Base-by-base conservation (phyloP, 1,140 invertebrate species). In the Panulirus ornatus region DNA sequence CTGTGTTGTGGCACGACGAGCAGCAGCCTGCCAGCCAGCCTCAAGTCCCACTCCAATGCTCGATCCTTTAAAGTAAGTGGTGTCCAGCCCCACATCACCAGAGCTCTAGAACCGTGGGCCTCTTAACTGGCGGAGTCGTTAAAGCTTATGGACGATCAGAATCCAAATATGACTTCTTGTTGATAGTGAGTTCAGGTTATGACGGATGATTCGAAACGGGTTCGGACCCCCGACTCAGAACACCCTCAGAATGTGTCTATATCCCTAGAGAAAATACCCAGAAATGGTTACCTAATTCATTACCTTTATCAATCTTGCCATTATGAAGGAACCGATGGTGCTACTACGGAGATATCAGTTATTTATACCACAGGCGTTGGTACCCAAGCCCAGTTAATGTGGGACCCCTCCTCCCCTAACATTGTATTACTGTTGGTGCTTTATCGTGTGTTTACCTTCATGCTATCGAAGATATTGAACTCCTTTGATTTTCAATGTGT, bases 251-350 rank as follows among this genome's bases (percentile, higher is more conserved):
- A n/a, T 27, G 58, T 30, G 30, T 5, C 8, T 6, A 11, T 27
- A 66, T 19, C 30, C 51, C 51, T 66, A 5, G 3, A 66, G 58
- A 27, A 66, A 6, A 11, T 6, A 47, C 44, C 44, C 44, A 11
- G 51, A 27, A 27, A 66, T 0, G 30, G n/a, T 2, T 58, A 22
- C 16, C 51, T 22, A 2, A 16, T 40, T 38, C 40, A 40, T 36
- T 42, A 78, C 19, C 11, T 22, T 2, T 76, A 22, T 27, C 16
- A 78, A 19, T 44, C 75, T 78, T 78, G 75, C 75, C 75, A 78
- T 27, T 78, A 78, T 47, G 36, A 44, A 40, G 40, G 75, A 78
- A 44, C 75, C 22, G 44, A 78, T 78, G 75, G 75, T 78, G 75
- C 75, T 78, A 78, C 19, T 78, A n/a, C 0, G 38, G 44, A 27